These are phyloP conservation scores for Clistopyga incitator DNA, from an alignment of 2,888 invertebrate species.

Conservation along the genomic window DNA sequence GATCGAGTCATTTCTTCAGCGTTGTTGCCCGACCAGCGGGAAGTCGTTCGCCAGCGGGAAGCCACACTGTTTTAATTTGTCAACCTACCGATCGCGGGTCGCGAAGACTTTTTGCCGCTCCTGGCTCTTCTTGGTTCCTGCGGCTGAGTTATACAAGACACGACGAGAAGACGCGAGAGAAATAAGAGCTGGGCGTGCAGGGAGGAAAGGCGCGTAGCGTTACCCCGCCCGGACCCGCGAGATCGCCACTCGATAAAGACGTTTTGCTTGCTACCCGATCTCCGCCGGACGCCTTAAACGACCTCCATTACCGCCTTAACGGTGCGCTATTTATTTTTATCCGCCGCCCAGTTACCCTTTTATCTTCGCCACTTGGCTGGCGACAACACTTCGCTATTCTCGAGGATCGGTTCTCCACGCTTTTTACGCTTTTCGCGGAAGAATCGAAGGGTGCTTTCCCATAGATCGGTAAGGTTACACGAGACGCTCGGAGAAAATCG, in stretches of 20 bases:
- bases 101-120: conserved; percentile 26
- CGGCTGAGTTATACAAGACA: not conserved
- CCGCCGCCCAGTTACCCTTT: conserved; percentile 19
- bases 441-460: not conserved
- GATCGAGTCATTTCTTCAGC: not conserved
- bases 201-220: not conserved
- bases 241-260: conserved; percentile 62
- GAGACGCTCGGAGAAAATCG: conserved; percentile 29
- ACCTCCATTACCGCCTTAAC: conserved; percentile 64
- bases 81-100: conserved; percentile 65
- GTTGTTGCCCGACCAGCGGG: conserved; percentile 57
- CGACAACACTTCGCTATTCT: not conserved
- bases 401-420: conserved; percentile 1
- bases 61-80: conserved; percentile 76
- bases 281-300: conserved; percentile 57
- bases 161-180: conserved; percentile 39
- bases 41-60: conserved; percentile 68
- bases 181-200: conserved; percentile 16
- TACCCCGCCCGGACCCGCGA: conserved; percentile 18
- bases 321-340: conserved; percentile 65
- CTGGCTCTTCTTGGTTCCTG: conserved; percentile 13
- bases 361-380: not conserved
- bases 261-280: conserved; percentile 46
- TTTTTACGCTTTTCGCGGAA: conserved; percentile 29
- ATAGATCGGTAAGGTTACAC: not conserved